phyloP scores from a whole-genome alignment of 2,113 vertebrate genomes.

The Entomyzon cyanotis region DNA sequence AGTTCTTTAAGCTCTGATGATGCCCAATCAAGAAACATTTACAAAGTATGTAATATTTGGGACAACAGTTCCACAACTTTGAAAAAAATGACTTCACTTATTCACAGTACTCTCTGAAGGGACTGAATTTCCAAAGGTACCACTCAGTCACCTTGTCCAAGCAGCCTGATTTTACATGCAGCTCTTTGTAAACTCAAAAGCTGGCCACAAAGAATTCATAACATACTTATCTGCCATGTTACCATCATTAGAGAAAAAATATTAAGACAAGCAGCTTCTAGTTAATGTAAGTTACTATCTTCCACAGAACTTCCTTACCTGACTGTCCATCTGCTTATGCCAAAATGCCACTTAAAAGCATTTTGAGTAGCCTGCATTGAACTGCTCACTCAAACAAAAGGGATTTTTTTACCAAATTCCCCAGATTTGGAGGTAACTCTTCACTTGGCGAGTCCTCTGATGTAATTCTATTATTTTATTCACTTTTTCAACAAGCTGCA shows the following conservation, averaged over 20 bases:
- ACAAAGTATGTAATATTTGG: neutral
- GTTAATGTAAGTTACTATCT: neutral
- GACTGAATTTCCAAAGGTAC: neutral
- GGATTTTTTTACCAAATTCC: neutral
- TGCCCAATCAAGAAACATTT: neutral
- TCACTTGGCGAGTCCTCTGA: neutral
- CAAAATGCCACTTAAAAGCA: neutral
- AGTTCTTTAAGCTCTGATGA: neutral
- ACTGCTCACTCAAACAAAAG: neutral
- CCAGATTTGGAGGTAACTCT: neutral
- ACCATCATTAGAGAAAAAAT: neutral
- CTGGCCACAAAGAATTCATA: neutral
- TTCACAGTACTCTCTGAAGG: accelerated
- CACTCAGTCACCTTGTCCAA: neutral
- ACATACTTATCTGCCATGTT: neutral
- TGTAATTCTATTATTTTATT: neutral
- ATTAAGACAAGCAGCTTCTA: neutral
- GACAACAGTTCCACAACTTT: neutral
- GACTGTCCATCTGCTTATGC: neutral
- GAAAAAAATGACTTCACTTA: neutral
- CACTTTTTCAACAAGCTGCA: neutral
- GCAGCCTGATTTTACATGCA: neutral
- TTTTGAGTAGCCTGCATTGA: neutral
- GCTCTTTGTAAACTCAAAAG: neutral
- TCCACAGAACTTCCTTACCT: neutral